phyloP scores from a whole-genome alignment of 53 echinoderm and acorn worm species.

The Pentamera pediparva region DNA sequence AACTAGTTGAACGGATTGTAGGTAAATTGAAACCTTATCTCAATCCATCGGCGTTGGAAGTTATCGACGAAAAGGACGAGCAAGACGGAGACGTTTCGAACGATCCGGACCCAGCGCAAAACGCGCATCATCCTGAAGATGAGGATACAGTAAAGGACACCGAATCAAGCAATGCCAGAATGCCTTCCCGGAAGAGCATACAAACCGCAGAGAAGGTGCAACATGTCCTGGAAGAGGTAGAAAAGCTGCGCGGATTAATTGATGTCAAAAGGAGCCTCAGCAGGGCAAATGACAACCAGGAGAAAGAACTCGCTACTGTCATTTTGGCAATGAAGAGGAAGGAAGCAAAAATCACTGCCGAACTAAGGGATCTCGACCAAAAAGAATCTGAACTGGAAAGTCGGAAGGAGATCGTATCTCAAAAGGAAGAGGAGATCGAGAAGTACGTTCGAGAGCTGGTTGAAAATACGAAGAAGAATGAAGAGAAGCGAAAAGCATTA shows the following conservation, averaged over 20 bases:
- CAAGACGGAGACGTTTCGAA: not conserved
- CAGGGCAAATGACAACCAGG: not conserved
- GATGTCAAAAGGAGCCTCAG: not conserved
- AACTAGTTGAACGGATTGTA: slow-evolving; percentile 15
- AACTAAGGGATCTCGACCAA: slow-evolving; percentile 7
- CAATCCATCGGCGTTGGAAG: slow-evolving; percentile 4
- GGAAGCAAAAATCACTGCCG: not conserved
- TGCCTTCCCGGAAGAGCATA: slow-evolving; percentile 5
- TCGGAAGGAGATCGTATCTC: slow-evolving; percentile 3
- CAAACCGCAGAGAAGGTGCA: slow-evolving; percentile 27
- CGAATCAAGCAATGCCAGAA: not conserved
- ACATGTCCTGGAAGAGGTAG: slow-evolving; percentile 2
- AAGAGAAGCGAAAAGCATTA: slow-evolving; percentile 6
- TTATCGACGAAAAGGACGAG: slow-evolving; percentile 13
- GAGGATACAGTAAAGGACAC: not conserved
- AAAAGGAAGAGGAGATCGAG: slow-evolving; percentile 28
- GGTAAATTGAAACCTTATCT: slow-evolving; percentile 20
- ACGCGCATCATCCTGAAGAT: not conserved
- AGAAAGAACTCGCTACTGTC: slow-evolving; percentile 12
- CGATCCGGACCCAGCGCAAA: not conserved
- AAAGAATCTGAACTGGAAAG: not conserved
- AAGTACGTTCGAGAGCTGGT: slow-evolving; percentile 22
- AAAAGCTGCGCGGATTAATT: slow-evolving; percentile 11
- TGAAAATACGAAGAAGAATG: slow-evolving; percentile 12
- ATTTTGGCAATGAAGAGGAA: slow-evolving; percentile 15